These are phyloP conservation scores for Lasioglossum figueresi DNA, from an alignment of 2,888 invertebrate species.

Conservation along the genomic window DNA sequence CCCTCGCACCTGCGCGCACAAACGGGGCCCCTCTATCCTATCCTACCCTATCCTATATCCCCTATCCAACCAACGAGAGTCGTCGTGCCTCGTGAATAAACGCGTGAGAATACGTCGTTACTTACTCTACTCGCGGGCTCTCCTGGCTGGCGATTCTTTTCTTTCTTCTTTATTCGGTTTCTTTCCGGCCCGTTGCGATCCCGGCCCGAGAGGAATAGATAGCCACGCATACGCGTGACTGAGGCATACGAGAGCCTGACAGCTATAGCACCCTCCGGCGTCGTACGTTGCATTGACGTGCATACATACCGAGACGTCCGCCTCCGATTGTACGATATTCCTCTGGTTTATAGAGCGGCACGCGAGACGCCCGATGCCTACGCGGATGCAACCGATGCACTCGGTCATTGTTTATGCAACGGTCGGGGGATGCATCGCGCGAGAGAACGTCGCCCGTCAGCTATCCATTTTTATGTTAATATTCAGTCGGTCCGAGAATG, in stretches of 20 bases:
- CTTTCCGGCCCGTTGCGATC: slow-evolving; percentile 11
- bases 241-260: slow-evolving; percentile 42
- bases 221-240: slow-evolving; percentile 33
- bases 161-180: neutral
- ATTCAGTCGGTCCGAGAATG: too few relatives aligned
- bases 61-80: slow-evolving; percentile 7
- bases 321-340: slow-evolving; percentile 62
- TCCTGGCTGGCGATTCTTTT: neutral
- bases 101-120: slow-evolving; percentile 58
- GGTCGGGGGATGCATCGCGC: neutral
- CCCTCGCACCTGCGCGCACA: slow-evolving; percentile 60
- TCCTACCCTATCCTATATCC: slow-evolving; percentile 25
- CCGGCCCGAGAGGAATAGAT: slow-evolving; percentile 18
- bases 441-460: neutral
- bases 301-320: slow-evolving; percentile 56
- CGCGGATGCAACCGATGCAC: slow-evolving; percentile 20
- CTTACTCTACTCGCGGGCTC: slow-evolving; percentile 23
- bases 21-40: slow-evolving; percentile 43
- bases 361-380: slow-evolving; percentile 41
- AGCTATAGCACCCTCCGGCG: slow-evolving; percentile 52
- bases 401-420: slow-evolving; percentile 45
- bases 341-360: slow-evolving; percentile 47
- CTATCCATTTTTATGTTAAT: neutral
- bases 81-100: slow-evolving; percentile 47
- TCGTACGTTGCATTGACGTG: slow-evolving; percentile 60